Evolutionary conservation across 2,888 invertebrate species (phyloP).

Genomic region (Synergus laeviventris): DNA sequence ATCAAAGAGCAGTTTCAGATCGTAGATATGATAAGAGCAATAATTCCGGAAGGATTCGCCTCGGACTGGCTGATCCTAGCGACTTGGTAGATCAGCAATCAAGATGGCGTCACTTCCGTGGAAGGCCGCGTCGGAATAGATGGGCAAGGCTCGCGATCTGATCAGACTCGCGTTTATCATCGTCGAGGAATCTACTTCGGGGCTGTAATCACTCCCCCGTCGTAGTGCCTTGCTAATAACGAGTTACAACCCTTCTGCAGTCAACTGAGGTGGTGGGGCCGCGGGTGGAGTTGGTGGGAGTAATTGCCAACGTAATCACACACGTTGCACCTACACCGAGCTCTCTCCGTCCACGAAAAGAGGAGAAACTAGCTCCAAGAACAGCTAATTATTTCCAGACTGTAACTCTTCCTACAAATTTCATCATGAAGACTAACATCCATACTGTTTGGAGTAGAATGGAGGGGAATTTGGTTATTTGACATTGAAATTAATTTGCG

Average conservation of each 20-base stretch:
- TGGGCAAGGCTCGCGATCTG: slow-evolving; percentile 61
- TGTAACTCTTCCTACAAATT: background rate
- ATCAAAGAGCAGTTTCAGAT: slow-evolving; percentile 12
- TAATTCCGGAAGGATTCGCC: slow-evolving; percentile 41
- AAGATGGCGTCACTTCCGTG: slow-evolving; percentile 52
- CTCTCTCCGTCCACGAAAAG: slow-evolving; percentile 38
- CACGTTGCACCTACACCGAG: slow-evolving; percentile 62
- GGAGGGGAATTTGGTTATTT: background rate
- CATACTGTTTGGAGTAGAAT: background rate
- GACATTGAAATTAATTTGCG: background rate
- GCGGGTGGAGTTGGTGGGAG: slow-evolving; percentile 61
- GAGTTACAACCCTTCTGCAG: slow-evolving; percentile 71
- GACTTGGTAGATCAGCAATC: slow-evolving; percentile 51
- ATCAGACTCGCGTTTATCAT: slow-evolving; percentile 70
- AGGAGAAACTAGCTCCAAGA: slow-evolving; percentile 13
- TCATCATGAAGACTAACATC: background rate
- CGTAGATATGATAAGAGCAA: slow-evolving; percentile 31
- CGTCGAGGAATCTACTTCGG: slow-evolving; percentile 68
- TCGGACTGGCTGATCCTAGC: slow-evolving; percentile 16
- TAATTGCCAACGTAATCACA: slow-evolving; percentile 74
- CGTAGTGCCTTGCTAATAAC: slow-evolving; percentile 68
- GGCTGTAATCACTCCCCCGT: slow-evolving; percentile 69
- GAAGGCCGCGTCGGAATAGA: slow-evolving; percentile 40
- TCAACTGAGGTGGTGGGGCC: slow-evolving; percentile 54
- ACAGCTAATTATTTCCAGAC: slow-evolving; percentile 11